A percentile compares a stretch with the other conserved stretches of the same genome.
Conservation (phyloP, 2,797 vertebrate genomes). For the Tadarida brasiliensis region DNA sequence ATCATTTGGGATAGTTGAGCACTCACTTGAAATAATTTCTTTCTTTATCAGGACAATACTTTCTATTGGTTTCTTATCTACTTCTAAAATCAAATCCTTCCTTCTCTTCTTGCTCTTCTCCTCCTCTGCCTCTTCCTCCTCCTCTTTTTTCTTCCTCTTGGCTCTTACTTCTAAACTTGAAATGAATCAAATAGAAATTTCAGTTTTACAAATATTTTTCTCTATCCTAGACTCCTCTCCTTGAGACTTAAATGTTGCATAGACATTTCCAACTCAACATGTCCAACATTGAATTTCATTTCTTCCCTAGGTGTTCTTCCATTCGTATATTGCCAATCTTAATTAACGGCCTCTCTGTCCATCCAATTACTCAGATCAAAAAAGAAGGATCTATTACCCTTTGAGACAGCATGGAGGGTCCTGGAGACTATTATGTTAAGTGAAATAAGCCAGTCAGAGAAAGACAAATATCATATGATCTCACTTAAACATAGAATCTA, state of each 20-base stretch:
- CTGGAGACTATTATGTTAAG: too few species aligned
- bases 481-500: too few species aligned
- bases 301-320: neutral
- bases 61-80: neutral
- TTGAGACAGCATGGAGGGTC: too few species aligned
- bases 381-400: too few species aligned
- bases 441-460: too few species aligned
- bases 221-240: neutral
- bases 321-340: neutral
- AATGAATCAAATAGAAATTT: neutral
- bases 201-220: neutral
- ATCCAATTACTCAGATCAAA: neutral
- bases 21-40: neutral
- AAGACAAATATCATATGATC: too few species aligned
- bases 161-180: neutral
- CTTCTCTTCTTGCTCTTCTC: too few species aligned
- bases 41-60: neutral
- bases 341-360: neutral
- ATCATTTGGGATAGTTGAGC: neutral
- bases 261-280: neutral
- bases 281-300: neutral
- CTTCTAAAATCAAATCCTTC: neutral
- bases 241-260: neutral
- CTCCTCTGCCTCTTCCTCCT: too few species aligned
- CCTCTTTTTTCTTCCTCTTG: neutral